phyloP scores from a whole-genome alignment of 2,888 invertebrate genomes.

The Scelioninae gen. 2 region DNA sequence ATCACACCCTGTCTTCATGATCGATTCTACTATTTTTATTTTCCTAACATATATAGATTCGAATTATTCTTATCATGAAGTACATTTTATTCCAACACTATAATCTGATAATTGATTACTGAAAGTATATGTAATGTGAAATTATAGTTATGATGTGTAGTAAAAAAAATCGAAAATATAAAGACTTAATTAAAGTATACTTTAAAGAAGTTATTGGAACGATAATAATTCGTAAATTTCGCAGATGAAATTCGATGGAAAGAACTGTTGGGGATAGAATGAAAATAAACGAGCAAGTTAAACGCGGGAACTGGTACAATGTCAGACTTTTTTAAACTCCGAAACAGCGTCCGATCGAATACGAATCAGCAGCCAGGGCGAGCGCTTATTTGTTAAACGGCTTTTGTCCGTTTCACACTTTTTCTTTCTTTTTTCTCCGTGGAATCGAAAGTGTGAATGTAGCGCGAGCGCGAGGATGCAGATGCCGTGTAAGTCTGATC shows the following conservation, averaged over 20 bases:
- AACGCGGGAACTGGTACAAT: conserved; percentile 23
- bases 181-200: too few species aligned
- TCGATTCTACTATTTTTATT: too few species aligned
- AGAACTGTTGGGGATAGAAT: conserved; percentile 9
- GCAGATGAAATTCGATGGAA: background rate
- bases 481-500: conserved; percentile 42
- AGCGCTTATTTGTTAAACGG: background rate
- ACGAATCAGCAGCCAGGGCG: conserved; percentile 1
- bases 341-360: conserved; percentile 9
- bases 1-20: too few species aligned
- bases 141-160: too few species aligned
- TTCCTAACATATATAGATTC: too few species aligned
- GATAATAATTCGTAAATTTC: too few species aligned
- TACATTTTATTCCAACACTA: too few species aligned
- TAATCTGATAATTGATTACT: too few species aligned
- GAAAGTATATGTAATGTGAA: too few species aligned
- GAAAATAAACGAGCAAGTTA: conserved; percentile 26
- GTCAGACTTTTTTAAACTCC: conserved; percentile 18
- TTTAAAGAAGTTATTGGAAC: too few species aligned
- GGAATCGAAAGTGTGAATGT: conserved; percentile 7
- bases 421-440: background rate
- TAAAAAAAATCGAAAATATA: too few species aligned
- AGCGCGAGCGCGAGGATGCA: conserved; percentile 17
- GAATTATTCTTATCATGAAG: too few species aligned
- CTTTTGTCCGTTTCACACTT: background rate